These are phyloP conservation scores for Protobothrops flavoviridis DNA, from an alignment of 2,113 vertebrate species.

Conservation along the genomic window DNA sequence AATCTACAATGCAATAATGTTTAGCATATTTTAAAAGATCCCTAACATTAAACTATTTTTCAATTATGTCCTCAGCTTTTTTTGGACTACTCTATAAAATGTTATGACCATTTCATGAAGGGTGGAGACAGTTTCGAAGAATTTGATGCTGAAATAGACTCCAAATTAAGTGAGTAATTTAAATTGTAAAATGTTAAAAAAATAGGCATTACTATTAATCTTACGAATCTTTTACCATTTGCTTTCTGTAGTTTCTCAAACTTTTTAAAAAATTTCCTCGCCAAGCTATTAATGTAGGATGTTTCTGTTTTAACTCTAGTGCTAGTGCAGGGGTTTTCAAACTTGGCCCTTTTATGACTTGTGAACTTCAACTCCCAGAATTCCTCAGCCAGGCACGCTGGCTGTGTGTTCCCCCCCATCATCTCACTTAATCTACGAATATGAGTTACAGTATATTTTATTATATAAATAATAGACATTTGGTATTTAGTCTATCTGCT, in stretches of 20 bases:
- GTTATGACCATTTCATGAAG: slow-evolving; percentile 89
- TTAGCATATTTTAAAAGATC: neutral
- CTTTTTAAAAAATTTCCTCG: neutral
- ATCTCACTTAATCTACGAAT: neutral
- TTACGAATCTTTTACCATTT: neutral
- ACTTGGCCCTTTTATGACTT: too few relatives aligned
- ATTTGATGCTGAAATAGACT: slow-evolving; percentile 74
- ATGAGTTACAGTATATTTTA: neutral
- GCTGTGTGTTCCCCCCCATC: too few relatives aligned
- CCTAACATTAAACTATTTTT: neutral
- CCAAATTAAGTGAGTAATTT: slow-evolving; percentile 82
- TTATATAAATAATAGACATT: too few relatives aligned
- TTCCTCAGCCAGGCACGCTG: too few relatives aligned
- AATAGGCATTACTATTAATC: neutral
- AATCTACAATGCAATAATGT: neutral
- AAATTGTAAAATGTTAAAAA: neutral
- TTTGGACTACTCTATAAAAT: slow-evolving; percentile 80
- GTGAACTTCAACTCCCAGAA: too few relatives aligned
- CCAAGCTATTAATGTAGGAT: neutral
- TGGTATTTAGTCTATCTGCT: neutral
- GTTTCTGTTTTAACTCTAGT: neutral
- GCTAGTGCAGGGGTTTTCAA: neutral
- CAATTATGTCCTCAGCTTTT: slow-evolving; percentile 76
- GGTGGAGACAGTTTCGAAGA: slow-evolving; percentile 87
- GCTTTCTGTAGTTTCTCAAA: neutral